Evolutionary conservation across 1,140 invertebrate genomes (phyloP), one percentile per base, ranked within the genome.

Genomic region (Stegodyphus dumicola): DNA sequence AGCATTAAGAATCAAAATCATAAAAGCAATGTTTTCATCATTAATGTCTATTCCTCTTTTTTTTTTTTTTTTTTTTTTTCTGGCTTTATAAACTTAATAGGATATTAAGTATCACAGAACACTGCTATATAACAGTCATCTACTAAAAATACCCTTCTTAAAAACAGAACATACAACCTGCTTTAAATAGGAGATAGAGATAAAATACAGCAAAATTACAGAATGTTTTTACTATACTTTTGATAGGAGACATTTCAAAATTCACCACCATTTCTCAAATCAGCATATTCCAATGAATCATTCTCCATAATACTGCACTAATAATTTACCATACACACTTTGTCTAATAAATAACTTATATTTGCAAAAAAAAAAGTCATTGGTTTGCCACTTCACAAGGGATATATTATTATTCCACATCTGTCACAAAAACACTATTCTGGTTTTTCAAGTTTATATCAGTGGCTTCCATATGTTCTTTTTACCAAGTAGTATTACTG

Each of bases 101-200:
- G 70, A 77, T 53, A 69, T 83, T 83, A 83, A 83, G 81, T 85
- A 85, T 85, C 81, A 85, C 81, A 85, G 81, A 85, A 85, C 81
- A 85, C 69, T 77, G 81, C 73, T 77, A 75, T 56, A 66, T 52
- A 85, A 85, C 73, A 85, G 73, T 49, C n/a, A 83, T 75, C 80
- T 66, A 74, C 64, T 67, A 85, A 85, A 75, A 85, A 85, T 85
- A 85, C 60, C 60, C n/a, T 67, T 60, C 18, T 54, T 18, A 69
- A 85, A 85, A 85, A 85, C 74, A 77, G 60, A 85, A 85, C 65
- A 83, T 67, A 85, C 73, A 85, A 85, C 81, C 81, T 67, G 48
- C 67, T 51, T 65, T 52, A 56, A 75, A 83, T 67, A 83, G 17
- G 18, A 60, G 56, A 81, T 81, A 6, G 73, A 81, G 73, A 48